Base-by-base conservation (phyloP, 2,113 vertebrate genomes). In the Phrynosoma blainvillii region DNA sequence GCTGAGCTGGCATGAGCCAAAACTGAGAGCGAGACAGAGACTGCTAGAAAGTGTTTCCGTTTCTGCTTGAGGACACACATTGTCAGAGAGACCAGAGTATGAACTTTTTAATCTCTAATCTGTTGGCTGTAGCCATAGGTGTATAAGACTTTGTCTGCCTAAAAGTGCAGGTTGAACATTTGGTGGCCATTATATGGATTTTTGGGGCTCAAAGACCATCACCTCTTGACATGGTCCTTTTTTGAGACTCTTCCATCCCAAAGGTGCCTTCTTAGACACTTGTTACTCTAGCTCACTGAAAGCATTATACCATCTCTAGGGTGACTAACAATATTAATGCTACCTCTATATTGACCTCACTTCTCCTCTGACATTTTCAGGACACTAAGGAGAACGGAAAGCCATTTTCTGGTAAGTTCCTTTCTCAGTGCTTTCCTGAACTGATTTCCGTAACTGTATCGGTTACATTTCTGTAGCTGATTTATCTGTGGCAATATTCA, bases 381-480 rank as follows among this genome's bases (percentile, higher is more conserved):
- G 47, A 82, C 14, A 52, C 73, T 18, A 77, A 59, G 23, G n/a
- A 36, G 36, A 66, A 56, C 2, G 23, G 59, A 83, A 77, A 70
- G n/a, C 40, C 87, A 21, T 78, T 84, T 40, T 36, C 74, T 78
- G 87, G 87, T 88, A 88, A 84, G 87, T 88, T 40, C 76, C 77
- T 62, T 62, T 62, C 18, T 62, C 59, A 62, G 47, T 47, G 47
- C 47, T 47, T 47, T 7, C 47, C 7, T 5, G 47, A 47, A 47
- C 47, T 47, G 47, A 47, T 47, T 47, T 47, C 47, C 7, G 47
- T 47, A 47, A 47, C 47, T 47, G 7, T 47, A 47, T 47, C 47
- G 5, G 47, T 47, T 47, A 47, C 47, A 47, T 47, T 47, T 47
- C 47, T 47, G 47, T 47, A 12, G 14, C 11, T 59, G 56, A 59